Percentiles rank a stretch among this genome's conserved stretches.
phyloP scores from a whole-genome alignment of 1,140 invertebrate genomes.

The Sitophilus oryzae region DNA sequence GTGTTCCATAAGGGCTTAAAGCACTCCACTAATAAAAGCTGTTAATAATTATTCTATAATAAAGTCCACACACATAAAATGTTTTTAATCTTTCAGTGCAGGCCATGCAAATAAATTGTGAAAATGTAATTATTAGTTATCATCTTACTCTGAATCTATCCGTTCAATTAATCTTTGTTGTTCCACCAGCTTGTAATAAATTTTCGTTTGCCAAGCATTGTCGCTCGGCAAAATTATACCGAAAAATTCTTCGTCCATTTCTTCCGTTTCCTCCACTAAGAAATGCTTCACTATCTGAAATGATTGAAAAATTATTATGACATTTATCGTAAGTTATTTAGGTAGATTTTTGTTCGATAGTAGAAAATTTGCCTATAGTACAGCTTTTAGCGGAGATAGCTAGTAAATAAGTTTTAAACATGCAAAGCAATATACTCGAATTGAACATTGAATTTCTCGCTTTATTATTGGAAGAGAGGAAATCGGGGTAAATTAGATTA shows the following conservation, averaged over 20 bases:
- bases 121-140: too few relatives aligned
- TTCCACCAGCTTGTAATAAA: constrained; percentile 67
- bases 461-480: too few relatives aligned
- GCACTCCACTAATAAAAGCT: too few relatives aligned
- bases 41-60: too few relatives aligned
- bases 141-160: constrained; percentile 10
- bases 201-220: constrained; percentile 62
- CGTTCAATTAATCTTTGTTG: constrained; percentile 50
- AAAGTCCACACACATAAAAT: not conserved
- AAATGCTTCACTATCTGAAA: constrained; percentile 39
- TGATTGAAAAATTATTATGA: not conserved
- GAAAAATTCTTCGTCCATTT: constrained; percentile 33
- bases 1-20: too few relatives aligned
- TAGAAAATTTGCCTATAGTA: not conserved
- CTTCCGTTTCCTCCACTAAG: constrained; percentile 41
- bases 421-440: too few relatives aligned
- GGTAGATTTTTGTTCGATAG: too few relatives aligned
- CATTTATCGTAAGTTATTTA: not conserved
- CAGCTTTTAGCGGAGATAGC: too few relatives aligned
- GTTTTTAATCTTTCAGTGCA: not conserved
- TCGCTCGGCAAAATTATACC: constrained; percentile 58
- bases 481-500: too few relatives aligned
- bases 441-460: too few relatives aligned
- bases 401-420: too few relatives aligned
- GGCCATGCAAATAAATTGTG: not conserved